Conservation (phyloP, 2,113 vertebrate species). For the Lophochroa leadbeateri region DNA sequence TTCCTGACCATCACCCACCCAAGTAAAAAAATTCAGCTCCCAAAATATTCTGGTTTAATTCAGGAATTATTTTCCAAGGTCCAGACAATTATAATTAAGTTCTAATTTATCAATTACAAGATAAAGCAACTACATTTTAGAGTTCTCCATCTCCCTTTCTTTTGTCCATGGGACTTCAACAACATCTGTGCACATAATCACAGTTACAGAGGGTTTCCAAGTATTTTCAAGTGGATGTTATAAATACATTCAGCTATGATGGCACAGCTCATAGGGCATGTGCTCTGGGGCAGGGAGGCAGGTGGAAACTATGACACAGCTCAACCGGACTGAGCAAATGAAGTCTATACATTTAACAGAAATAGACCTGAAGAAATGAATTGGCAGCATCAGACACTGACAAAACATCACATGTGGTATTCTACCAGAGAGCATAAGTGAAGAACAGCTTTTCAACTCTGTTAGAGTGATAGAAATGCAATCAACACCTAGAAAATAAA, state of each 20-base stretch:
- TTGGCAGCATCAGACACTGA: not conserved
- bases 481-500: not conserved
- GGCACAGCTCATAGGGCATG: not conserved
- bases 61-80: not conserved
- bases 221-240: not conserved
- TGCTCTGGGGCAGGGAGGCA: not conserved
- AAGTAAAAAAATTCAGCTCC: not conserved
- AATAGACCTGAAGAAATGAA: not conserved
- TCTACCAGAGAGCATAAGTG: not conserved
- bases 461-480: not conserved
- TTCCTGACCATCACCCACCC: not conserved
- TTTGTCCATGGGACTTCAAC: not conserved
- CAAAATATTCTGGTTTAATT: not conserved
- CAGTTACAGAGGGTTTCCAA: not conserved
- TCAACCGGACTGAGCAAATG: not conserved
- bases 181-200: not conserved
- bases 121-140: not conserved
- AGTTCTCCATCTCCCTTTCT: not conserved
- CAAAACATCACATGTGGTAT: not conserved
- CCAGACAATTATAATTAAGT: not conserved
- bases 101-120: not conserved
- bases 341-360: not conserved
- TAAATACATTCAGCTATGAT: not conserved
- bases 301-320: not conserved
- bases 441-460: not conserved